These are phyloP conservation scores for Prolemur simus DNA, from an alignment of 2,113 vertebrate genomes.

Conservation along the genomic window DNA sequence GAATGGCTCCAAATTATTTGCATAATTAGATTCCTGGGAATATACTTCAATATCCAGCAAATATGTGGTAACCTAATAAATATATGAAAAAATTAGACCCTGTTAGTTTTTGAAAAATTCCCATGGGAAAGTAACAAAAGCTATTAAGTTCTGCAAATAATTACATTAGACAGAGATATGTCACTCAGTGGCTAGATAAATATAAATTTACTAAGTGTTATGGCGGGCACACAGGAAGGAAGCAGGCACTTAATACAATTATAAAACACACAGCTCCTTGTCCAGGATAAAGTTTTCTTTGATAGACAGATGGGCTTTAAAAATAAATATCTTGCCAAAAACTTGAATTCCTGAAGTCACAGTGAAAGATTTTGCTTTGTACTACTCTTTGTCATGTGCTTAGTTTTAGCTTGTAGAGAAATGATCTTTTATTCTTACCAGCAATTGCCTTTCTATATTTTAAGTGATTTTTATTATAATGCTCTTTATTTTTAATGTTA, in stretches of 20 bases:
- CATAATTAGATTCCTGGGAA: constrained; percentile 38
- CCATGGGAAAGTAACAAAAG: constrained; percentile 63
- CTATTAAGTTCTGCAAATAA: constrained; percentile 70
- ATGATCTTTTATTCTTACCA: constrained; percentile 4
- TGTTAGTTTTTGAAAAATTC: constrained; percentile 81
- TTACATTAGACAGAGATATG: constrained; percentile 81
- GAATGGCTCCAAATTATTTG: constrained; percentile 67
- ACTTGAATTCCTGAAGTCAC: constrained; percentile 61
- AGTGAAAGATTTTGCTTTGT: background rate
- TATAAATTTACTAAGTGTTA: constrained; percentile 79
- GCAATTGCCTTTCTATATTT: background rate
- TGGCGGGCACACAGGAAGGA: constrained; percentile 60
- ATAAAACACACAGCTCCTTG: constrained; percentile 70
- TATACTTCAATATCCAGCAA: background rate
- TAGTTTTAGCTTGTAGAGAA: background rate
- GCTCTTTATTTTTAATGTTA: background rate
- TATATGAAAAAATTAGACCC: constrained; percentile 64
- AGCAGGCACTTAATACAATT: constrained; percentile 73
- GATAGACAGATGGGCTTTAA: constrained; percentile 65
- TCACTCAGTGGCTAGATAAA: constrained; percentile 83
- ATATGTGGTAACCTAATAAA: background rate
- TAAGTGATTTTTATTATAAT: constrained; percentile 13
- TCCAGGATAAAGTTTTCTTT: constrained; percentile 68
- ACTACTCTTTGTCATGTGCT: background rate
- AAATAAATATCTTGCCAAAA: constrained; percentile 60